A percentile compares a stretch with the other conserved stretches of the same genome.
These are phyloP conservation scores for Synergus itoensis DNA, from an alignment of 2,888 invertebrate species.

Conservation along the genomic window DNA sequence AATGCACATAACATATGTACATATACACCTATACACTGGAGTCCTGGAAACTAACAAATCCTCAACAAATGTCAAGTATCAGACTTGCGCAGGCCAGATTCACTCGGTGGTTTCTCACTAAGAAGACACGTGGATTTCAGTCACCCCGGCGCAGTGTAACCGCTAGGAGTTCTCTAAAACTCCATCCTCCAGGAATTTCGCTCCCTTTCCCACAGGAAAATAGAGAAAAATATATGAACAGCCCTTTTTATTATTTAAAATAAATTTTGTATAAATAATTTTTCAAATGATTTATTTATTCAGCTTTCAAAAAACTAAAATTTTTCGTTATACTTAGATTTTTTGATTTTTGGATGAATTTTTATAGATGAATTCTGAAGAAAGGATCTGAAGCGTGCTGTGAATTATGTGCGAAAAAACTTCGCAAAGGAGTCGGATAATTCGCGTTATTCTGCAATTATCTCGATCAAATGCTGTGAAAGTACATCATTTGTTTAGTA, in stretches of 20 bases:
- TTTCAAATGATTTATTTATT: not conserved
- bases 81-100: conserved; percentile 67
- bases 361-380: not conserved
- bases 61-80: conserved; percentile 46
- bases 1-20: not conserved
- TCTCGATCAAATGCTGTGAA: conserved; percentile 32
- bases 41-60: not conserved
- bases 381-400: not conserved
- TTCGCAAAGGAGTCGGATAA: conserved; percentile 26
- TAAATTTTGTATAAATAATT: not conserved
- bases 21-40: not conserved
- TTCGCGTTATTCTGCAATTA: conserved; percentile 42
- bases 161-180: conserved; percentile 57
- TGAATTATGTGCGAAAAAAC: conserved; percentile 29
- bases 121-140: conserved; percentile 73
- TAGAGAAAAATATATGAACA: not conserved
- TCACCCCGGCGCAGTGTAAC: conserved; percentile 65
- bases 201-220: not conserved
- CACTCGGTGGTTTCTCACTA: conserved; percentile 44
- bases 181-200: not conserved
- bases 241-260: not conserved
- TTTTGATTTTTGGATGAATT: not conserved
- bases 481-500: conserved; percentile 22
- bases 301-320: not conserved
- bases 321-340: not conserved